phyloP scores from a whole-genome alignment of 2,797 vertebrate species.

The Miichthys miiuy region DNA sequence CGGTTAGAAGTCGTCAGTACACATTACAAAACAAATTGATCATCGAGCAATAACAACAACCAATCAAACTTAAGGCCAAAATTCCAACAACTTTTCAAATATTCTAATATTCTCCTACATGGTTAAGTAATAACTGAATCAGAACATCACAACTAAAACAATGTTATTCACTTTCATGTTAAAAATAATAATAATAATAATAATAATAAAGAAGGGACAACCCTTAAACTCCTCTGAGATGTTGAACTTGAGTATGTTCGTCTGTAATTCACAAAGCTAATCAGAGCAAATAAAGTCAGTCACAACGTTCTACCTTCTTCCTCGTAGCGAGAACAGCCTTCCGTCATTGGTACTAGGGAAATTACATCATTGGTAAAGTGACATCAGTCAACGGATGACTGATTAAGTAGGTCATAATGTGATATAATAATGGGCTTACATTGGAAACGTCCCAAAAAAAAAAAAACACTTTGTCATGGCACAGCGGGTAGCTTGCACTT shows the following conservation, averaged over 20 bases:
- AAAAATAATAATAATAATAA: slow-evolving; percentile 1
- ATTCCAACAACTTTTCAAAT: slow-evolving; percentile 45
- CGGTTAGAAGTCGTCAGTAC: slow-evolving; percentile 26
- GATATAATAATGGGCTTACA: background rate
- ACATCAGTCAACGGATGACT: slow-evolving; percentile 16
- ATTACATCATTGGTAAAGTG: slow-evolving; percentile 17
- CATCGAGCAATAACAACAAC: slow-evolving; percentile 19
- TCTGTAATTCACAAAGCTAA: slow-evolving; percentile 50
- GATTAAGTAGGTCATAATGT: slow-evolving; percentile 1
- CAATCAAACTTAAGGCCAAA: slow-evolving; percentile 68
- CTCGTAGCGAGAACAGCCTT: background rate
- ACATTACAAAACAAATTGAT: slow-evolving; percentile 36
- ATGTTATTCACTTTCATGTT: slow-evolving; percentile 1
- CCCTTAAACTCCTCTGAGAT: slow-evolving; percentile 20
- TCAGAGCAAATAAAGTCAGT: slow-evolving; percentile 27
- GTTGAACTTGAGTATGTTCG: slow-evolving; percentile 9
- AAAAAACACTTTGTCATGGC: slow-evolving; percentile 69
- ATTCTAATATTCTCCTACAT: slow-evolving; percentile 29
- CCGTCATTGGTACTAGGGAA: slow-evolving; percentile 18
- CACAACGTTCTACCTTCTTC: background rate
- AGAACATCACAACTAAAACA: slow-evolving; percentile 36
- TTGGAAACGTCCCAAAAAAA: slow-evolving; percentile 17
- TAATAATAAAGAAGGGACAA: background rate
- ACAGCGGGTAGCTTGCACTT: slow-evolving; percentile 82
- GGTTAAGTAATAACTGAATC: slow-evolving; percentile 12